Evolutionary conservation across 2,888 invertebrate genomes (phyloP).

Genomic region (Clusia tigrina): DNA sequence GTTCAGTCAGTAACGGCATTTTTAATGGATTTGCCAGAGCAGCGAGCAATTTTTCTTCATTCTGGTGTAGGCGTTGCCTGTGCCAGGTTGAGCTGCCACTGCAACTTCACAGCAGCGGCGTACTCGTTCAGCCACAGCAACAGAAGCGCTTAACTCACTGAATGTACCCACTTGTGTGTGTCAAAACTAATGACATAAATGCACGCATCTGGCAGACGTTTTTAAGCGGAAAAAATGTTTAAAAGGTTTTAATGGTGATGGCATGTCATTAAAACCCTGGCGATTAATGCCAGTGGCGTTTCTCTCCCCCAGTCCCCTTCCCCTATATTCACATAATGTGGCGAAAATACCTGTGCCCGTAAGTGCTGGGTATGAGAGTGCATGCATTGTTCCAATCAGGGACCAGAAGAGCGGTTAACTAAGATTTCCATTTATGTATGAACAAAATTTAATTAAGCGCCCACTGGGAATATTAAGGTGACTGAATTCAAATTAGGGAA

Average conservation of each 20-base stretch:
- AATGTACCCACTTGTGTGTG: background rate
- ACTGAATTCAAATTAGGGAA: no score
- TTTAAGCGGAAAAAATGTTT: background rate
- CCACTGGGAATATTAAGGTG: no score
- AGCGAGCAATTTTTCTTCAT: background rate
- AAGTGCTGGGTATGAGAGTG: no score
- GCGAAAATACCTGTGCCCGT: no score
- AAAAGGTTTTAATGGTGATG: slow-evolving; percentile 5
- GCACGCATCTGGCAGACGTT: slow-evolving; percentile 33
- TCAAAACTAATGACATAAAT: slow-evolving; percentile 36
- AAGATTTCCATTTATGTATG: no score
- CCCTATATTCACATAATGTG: no score
- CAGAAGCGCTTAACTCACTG: background rate
- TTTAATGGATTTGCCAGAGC: background rate
- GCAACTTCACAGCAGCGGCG: background rate
- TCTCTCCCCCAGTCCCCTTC: no score
- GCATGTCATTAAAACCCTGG: slow-evolving; percentile 4
- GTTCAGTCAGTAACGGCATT: background rate
- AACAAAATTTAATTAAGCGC: no score
- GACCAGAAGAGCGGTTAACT: no score
- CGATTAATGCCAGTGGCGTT: background rate
- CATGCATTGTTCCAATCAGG: no score
- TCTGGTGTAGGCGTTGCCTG: no score
- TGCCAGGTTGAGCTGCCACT: no score
- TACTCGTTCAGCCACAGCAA: background rate